These are phyloP conservation scores for Diadophis punctatus DNA, from an alignment of 2,113 vertebrate genomes.

Conservation along the genomic window DNA sequence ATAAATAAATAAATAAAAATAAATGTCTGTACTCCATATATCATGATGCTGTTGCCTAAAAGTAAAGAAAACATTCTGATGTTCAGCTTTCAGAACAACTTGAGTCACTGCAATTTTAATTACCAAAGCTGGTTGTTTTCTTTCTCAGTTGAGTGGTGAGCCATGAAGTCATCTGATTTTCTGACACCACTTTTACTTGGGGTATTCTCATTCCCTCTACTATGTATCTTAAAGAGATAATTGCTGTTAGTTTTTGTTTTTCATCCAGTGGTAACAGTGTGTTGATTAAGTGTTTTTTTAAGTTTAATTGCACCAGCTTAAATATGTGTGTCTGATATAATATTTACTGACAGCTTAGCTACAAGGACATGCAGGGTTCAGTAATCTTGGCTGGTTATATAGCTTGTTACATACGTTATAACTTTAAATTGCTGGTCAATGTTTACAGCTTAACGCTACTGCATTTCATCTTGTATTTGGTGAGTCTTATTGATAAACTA, in stretches of 20 bases:
- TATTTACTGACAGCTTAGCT: conserved; percentile 51
- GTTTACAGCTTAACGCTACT: conserved; percentile 28
- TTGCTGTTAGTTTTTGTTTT: conserved; percentile 47
- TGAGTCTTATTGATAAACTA: conserved; percentile 49
- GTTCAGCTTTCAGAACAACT: background rate
- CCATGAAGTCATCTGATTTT: background rate
- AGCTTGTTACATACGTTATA: conserved; percentile 53
- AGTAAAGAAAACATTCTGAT: background rate
- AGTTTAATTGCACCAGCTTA: conserved; percentile 55
- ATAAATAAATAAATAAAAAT: too few species aligned
- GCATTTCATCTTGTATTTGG: conserved; percentile 34
- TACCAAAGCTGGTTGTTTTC: conserved; percentile 22
- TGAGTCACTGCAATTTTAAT: background rate
- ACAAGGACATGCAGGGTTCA: conserved; percentile 30
- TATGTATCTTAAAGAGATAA: conserved; percentile 39
- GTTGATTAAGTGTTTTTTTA: conserved; percentile 52
- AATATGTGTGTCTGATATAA: conserved; percentile 53
- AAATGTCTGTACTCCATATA: background rate
- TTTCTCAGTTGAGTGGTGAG: background rate
- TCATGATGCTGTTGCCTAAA: background rate
- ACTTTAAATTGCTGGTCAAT: conserved; percentile 57
- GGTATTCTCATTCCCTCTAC: background rate
- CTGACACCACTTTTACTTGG: conserved; percentile 17
- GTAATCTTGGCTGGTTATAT: conserved; percentile 22
- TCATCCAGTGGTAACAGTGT: conserved; percentile 43